These are phyloP conservation scores for Silvanus unidentatus DNA, from an alignment of 2,888 invertebrate species.

Conservation along the genomic window DNA sequence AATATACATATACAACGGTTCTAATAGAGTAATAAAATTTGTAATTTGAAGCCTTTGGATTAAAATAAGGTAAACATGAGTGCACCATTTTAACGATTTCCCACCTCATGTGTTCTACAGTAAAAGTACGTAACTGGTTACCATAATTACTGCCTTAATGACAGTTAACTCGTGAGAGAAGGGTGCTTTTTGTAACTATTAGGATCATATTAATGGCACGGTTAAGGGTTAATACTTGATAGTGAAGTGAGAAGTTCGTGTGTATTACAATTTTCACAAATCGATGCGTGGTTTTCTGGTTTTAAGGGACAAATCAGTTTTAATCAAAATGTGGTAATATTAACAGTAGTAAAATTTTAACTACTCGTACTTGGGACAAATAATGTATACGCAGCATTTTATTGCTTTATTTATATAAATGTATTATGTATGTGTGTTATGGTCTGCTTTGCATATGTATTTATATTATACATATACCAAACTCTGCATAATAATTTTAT, in stretches of 20 bases:
- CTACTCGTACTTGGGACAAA: slow-evolving; percentile 2
- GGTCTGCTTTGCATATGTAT: too few relatives aligned
- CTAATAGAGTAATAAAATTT: too few relatives aligned
- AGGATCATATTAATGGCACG: slow-evolving; percentile 12
- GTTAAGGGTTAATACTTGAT: not conserved
- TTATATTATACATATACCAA: too few relatives aligned
- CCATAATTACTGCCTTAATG: slow-evolving; percentile 10
- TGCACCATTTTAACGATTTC: slow-evolving; percentile 5
- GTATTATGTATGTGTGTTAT: too few relatives aligned
- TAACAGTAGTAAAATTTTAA: slow-evolving; percentile 10
- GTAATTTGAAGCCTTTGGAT: too few relatives aligned
- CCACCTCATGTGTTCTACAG: slow-evolving; percentile 5
- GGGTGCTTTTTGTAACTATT: slow-evolving; percentile 10
- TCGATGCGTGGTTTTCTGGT: too few relatives aligned
- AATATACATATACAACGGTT: too few relatives aligned
- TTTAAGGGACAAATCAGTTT: not conserved
- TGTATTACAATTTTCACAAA: slow-evolving; percentile 1
- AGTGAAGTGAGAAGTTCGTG: slow-evolving; percentile 2
- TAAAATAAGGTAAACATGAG: too few relatives aligned
- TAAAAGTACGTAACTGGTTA: slow-evolving; percentile 5
- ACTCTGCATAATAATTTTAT: too few relatives aligned
- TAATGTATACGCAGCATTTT: too few relatives aligned
- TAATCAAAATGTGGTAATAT: slow-evolving; percentile 12
- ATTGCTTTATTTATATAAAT: too few relatives aligned
- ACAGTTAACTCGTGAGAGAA: slow-evolving; percentile 6